Percentiles rank a stretch among this genome's conserved stretches.
These are phyloP conservation scores for Bacillus rossius DNA, from an alignment of 1,140 invertebrate species.

Conservation along the genomic window DNA sequence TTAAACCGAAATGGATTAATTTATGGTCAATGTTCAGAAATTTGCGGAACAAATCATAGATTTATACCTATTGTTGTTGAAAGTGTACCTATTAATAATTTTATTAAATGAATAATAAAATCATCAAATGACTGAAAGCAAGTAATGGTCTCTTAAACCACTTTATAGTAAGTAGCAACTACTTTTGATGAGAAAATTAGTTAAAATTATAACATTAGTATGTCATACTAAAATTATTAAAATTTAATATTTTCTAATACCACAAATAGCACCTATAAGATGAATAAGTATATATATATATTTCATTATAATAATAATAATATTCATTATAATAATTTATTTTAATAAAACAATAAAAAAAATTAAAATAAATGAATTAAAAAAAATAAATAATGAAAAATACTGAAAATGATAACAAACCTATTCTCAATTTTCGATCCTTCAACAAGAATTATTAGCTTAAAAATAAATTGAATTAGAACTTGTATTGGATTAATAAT, in stretches of 20 bases:
- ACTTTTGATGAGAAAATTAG: constrained; percentile 9
- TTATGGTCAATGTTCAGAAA: constrained; percentile 72
- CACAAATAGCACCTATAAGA: constrained; percentile 1
- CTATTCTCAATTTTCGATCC: constrained; percentile 4
- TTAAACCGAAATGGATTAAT: constrained; percentile 52
- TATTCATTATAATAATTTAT: not conserved
- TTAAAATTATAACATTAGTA: not conserved
- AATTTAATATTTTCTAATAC: not conserved
- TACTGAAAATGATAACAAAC: constrained; percentile 7
- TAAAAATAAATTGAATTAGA: not conserved
- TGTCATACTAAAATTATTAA: constrained; percentile 8
- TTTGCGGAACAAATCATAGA: constrained; percentile 69
- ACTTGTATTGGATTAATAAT: not conserved
- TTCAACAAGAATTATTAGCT: not conserved
- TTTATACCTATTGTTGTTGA: constrained; percentile 70
- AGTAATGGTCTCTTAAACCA: constrained; percentile 5
- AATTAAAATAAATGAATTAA: not conserved
- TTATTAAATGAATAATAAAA: not conserved
- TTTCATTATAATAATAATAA: constrained; percentile 3
- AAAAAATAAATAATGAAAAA: not conserved
- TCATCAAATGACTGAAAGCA: constrained; percentile 9
- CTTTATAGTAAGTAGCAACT: not conserved
- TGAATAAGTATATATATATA: not conserved
- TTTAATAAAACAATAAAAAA: not conserved
- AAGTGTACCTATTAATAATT: constrained; percentile 19